Percentiles rank a stretch among this genome's conserved stretches.
These are phyloP conservation scores for Zygogramma bicolorata DNA, from an alignment of 2,888 invertebrate species.

Conservation along the genomic window DNA sequence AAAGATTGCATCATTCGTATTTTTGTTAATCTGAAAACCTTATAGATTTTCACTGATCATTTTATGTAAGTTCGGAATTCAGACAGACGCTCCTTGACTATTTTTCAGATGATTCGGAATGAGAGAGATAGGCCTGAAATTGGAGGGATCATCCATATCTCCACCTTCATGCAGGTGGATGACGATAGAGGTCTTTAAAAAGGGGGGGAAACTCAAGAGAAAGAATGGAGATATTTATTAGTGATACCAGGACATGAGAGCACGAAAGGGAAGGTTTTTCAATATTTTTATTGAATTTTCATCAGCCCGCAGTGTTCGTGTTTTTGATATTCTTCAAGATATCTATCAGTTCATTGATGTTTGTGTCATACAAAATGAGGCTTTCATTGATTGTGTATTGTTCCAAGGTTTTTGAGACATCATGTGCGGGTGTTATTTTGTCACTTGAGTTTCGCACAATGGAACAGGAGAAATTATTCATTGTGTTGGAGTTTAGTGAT, in stretches of 20 bases:
- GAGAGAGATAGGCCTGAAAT: neutral
- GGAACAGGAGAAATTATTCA: neutral
- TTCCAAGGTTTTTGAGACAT: neutral
- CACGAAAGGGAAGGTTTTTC: neutral
- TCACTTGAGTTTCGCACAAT: neutral
- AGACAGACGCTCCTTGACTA: too few relatives aligned
- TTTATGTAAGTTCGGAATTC: neutral
- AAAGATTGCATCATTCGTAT: too few relatives aligned
- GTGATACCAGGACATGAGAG: neutral
- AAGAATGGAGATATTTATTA: neutral
- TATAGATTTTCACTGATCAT: neutral
- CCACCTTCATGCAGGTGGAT: neutral
- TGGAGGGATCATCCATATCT: neutral
- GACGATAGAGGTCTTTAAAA: neutral
- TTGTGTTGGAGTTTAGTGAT: neutral
- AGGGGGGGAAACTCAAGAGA: neutral
- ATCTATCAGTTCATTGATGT: too few relatives aligned
- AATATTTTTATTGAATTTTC: neutral
- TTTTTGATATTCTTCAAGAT: neutral
- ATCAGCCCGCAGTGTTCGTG: neutral
- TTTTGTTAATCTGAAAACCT: too few relatives aligned
- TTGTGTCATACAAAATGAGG: too few relatives aligned
- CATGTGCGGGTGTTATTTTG: neutral
- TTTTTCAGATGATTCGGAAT: neutral
- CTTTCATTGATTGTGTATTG: neutral